Evolutionary conservation across 1,140 invertebrate genomes (phyloP).

Genomic region (Venturia canescens): DNA sequence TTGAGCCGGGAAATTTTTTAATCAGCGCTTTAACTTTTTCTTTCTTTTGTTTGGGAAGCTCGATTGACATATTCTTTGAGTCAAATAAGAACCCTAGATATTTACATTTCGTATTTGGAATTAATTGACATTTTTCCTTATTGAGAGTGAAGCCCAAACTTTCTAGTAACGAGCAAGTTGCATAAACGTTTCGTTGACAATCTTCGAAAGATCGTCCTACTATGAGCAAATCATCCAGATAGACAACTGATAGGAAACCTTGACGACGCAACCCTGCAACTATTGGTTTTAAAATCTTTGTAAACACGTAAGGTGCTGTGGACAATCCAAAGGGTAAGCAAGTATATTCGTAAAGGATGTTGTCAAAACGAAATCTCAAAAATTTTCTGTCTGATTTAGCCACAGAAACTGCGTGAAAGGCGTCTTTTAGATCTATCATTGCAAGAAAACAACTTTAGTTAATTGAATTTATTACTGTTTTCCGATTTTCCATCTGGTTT

Average conservation of each 20-base stretch:
- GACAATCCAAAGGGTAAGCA: constrained; percentile 48
- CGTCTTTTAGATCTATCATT: constrained; percentile 16
- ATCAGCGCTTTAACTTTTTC: no score
- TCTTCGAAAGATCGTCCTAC: not conserved
- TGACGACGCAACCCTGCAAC: constrained; percentile 29
- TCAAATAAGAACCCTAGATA: not conserved
- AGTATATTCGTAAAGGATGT: constrained; percentile 46
- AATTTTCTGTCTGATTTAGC: constrained; percentile 47
- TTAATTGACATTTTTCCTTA: constrained; percentile 36
- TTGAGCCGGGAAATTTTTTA: no score
- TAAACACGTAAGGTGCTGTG: constrained; percentile 49
- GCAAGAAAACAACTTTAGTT: constrained; percentile 26
- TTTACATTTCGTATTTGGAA: constrained; percentile 23
- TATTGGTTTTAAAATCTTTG: constrained; percentile 54
- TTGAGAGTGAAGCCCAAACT: constrained; percentile 52
- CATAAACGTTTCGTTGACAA: not conserved
- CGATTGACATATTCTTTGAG: no score
- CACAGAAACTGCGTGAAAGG: constrained; percentile 52
- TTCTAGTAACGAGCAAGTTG: constrained; percentile 28
- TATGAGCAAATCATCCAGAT: constrained; percentile 36
- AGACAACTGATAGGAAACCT: constrained; percentile 35
- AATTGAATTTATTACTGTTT: not conserved
- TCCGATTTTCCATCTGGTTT: no score
- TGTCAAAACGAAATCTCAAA: constrained; percentile 51
- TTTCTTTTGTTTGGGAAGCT: no score